phyloP scores from a whole-genome alignment of 2,113 vertebrate species.

The Plestiodon gilberti region DNA sequence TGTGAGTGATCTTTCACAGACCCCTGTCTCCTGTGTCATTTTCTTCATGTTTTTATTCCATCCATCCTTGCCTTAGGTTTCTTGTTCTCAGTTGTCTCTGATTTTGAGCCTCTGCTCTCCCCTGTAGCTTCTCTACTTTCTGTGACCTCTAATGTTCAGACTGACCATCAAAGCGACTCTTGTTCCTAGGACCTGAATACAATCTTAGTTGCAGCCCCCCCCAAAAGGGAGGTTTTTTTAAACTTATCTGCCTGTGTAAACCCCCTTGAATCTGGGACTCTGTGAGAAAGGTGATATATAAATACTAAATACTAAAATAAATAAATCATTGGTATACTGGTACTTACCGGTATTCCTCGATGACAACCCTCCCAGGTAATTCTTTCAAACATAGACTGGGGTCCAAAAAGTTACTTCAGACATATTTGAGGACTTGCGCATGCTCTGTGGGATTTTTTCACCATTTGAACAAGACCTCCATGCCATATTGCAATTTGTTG shows the following conservation, averaged over 20 bases:
- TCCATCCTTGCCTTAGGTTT: no score
- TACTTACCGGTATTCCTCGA: no score
- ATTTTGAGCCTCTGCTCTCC: not conserved
- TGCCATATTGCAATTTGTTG: not conserved
- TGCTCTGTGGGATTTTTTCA: not conserved
- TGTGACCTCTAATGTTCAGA: not conserved
- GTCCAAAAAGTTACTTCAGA: not conserved
- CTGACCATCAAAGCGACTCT: not conserved
- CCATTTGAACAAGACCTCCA: not conserved
- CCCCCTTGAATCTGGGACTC: no score
- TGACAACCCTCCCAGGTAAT: not conserved
- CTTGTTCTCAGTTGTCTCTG: not conserved
- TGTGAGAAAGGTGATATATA: no score
- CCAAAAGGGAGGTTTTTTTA: no score
- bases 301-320: not conserved
- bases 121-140: not conserved
- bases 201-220: no score
- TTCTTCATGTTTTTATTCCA: not conserved
- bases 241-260: no score
- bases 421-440: not conserved
- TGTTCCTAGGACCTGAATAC: not conserved
- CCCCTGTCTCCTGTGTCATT: not conserved
- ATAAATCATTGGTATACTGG: not conserved
- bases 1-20: not conserved
- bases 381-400: not conserved